Percentiles rank a stretch among this genome's conserved stretches.
Evolutionary conservation across 2,113 vertebrate species (phyloP).

Genomic region (Pteropus alecto): DNA sequence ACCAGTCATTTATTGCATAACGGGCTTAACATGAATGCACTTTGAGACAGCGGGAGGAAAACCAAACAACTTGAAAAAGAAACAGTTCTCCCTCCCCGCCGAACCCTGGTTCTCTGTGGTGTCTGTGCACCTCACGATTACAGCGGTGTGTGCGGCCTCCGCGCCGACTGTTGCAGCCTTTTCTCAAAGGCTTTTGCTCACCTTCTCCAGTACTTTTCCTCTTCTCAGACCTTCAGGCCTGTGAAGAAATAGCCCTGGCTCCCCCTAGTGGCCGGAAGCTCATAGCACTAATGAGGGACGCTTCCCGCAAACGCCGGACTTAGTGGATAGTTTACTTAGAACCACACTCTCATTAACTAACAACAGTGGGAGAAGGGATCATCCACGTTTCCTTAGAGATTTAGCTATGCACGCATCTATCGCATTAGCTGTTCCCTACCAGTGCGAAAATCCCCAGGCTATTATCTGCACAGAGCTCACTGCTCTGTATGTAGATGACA

Average conservation of each 20-base stretch:
- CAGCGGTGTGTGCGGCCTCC: neutral
- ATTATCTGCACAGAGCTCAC: neutral
- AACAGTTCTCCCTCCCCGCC: rapidly evolving
- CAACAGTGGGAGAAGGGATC: neutral
- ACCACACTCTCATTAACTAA: neutral
- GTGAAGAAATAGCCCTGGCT: neutral
- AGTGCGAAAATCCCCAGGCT: neutral
- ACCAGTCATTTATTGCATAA: neutral
- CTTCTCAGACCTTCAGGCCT: neutral
- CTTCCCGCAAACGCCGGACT: neutral
- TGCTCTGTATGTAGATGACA: rapidly evolving
- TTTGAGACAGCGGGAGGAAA: neutral
- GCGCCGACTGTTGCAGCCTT: neutral
- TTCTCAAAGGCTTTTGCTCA: neutral
- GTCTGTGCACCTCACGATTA: neutral
- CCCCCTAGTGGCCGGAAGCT: conserved; percentile 52
- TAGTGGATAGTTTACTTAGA: neutral
- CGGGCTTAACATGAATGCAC: neutral
- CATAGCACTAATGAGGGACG: neutral
- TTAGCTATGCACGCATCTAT: neutral
- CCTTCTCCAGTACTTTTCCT: conserved; percentile 59
- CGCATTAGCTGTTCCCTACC: neutral
- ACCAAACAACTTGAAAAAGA: neutral
- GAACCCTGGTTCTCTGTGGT: neutral
- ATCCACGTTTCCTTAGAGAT: neutral